Evolutionary conservation across 2,888 invertebrate genomes (phyloP), one percentile per base, ranked within the genome.

Genomic region (Cistogaster globosa): DNA sequence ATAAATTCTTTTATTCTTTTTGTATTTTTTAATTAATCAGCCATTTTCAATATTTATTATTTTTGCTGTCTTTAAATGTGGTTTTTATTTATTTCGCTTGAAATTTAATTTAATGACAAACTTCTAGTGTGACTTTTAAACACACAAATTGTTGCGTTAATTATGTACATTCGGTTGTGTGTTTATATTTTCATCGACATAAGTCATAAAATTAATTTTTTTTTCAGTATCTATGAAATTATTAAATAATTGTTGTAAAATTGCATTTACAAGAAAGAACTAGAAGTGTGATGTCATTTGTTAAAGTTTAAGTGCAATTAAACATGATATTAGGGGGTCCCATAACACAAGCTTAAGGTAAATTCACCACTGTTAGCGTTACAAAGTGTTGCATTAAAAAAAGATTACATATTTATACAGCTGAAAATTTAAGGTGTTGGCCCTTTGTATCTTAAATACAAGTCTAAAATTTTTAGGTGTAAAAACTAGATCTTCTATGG

Each of bases 251-350:
- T 32, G 2, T 8, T 7, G 6, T 16, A 45, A 11, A 57, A 60
- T 16, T 60, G 14, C 48, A 36, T 18, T 18, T 11, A 18, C n/a
- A 74, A 16, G 18, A 65, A 36, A 9, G 5, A 16, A 51, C 38
- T 26, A 51, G 2, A 11, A 45, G n/a, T 51, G 67, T 76, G 57
- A 68, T 76, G 76, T 76, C 67, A 76, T 36, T 67, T 76, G 36
- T 58, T 72, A 12, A n/a, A 63, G 26, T 71, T 63, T 14, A 32
- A 48, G 36, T 42, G 14, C n/a, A 63, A 57, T 71, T 67, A 51
- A 22, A 14, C 18, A 51, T 53, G 18, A 18, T 20, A 16, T n/a
- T 18, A 53, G 12, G 51, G 51, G 7, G 3, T 8, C 20, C 18
- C n/a, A 51, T 1, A 51, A 51, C 3, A n/a, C n/a, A 51, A 51